phyloP scores from a whole-genome alignment of 1,140 invertebrate species.

The Radopholus similis region DNA sequence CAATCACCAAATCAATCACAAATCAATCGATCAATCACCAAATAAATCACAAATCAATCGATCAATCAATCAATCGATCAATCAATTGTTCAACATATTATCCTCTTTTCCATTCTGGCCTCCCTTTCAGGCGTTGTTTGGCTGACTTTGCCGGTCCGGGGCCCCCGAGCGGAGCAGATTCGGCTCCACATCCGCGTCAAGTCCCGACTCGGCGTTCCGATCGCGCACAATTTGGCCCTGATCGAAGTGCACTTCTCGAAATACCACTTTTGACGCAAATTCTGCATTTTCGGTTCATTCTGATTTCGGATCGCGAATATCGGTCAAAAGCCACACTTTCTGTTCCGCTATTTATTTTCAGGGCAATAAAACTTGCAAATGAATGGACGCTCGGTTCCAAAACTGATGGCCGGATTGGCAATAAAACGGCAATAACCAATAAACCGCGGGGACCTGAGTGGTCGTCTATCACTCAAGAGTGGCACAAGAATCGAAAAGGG shows the following conservation, averaged over 20 bases:
- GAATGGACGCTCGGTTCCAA: no score
- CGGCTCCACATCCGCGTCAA: conserved; percentile 14
- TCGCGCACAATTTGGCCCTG: conserved; percentile 29
- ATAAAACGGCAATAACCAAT: no score
- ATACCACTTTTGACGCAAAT: conserved; percentile 3
- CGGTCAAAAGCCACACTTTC: neutral
- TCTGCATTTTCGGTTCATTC: neutral
- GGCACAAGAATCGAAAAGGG: no score
- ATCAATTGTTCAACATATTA: neutral
- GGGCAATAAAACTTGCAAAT: no score
- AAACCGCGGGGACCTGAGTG: no score
- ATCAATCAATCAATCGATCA: neutral
- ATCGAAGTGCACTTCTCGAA: conserved; percentile 17
- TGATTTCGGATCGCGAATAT: neutral
- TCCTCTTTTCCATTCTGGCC: neutral
- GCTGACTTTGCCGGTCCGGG: conserved; percentile 13
- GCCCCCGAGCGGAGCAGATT: neutral
- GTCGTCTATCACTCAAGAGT: no score
- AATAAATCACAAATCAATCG: conserved; percentile 2
- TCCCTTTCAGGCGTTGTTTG: conserved; percentile 21
- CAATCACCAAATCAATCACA: no score
- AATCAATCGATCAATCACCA: no score
- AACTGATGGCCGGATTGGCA: no score
- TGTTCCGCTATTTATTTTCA: neutral
- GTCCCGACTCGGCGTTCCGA: conserved; percentile 10